Evolutionary conservation across 1,140 invertebrate genomes (phyloP), one percentile per base, ranked within the genome.

Genomic region (Anoplolepis gracilipes): DNA sequence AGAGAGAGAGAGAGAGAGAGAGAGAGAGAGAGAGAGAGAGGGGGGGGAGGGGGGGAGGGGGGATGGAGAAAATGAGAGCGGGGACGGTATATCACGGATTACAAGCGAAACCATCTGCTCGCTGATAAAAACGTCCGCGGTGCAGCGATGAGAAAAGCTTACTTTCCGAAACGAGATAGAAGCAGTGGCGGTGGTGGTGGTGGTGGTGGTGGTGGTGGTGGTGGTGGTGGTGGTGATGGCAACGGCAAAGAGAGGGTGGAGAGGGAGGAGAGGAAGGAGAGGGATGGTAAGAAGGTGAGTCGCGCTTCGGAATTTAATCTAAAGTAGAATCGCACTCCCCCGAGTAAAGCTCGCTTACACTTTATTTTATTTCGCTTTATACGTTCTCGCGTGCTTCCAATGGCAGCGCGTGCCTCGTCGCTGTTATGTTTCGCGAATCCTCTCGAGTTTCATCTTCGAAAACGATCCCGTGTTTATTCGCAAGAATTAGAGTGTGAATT

Each of bases 261-360:
- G 36, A 16, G 7, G 19, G 10, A 13, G 39, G 11, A 11, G 16
- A 73, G 19, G 59, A 8, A 13, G 53, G 62, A 8, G 39, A 62
- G 77, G 42, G 61, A 30, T 49, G 73, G 64, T 67, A 49, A 39
- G 87, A 62, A 77, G 88, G 39, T 79, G 85, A 75, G 76, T 89
- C 78, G 78, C 87, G 87, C 86, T 91, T 92, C 87, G 91, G 91
- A 92, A 92, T 92, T 92, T 92, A 92, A 92, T 92, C 91, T 92
- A 92, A 91, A 92, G 91, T 92, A 91, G 91, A 92, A 92, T 92
- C 91, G 88, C 86, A 77, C 91, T 88, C 88, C 85, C 84, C 25
- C 72, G 69, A 73, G 85, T 82, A 82, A 70, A 87, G 85, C 89
- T 89, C 90, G 90, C 87, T 90, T 87, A 91, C 89, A 85, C 82